These are phyloP conservation scores for Caenorhabditis tropicalis DNA, from an alignment of 1,140 invertebrate species.

Conservation along the genomic window DNA sequence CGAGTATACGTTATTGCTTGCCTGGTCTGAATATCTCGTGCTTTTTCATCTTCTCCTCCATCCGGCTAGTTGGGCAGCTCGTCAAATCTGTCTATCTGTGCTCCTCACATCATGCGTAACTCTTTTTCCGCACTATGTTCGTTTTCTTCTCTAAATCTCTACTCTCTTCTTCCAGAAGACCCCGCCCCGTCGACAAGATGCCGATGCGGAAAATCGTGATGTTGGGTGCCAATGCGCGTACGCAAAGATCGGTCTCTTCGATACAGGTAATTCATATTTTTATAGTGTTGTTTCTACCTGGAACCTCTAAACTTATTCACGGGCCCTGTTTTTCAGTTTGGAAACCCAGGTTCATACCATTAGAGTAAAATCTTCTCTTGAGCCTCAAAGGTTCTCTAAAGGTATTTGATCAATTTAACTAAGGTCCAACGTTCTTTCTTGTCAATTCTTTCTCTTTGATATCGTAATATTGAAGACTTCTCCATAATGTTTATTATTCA, in stretches of 20 bases:
- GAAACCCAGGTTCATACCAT: too few species aligned
- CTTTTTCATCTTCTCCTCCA: constrained; percentile 33
- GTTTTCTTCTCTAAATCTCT: constrained; percentile 23
- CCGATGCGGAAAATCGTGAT: constrained; percentile 51
- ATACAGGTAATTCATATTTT: constrained; percentile 49
- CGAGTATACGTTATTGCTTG: not conserved
- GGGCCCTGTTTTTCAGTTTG: too few species aligned
- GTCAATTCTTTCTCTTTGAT: too few species aligned
- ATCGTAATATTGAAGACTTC: too few species aligned
- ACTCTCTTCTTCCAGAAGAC: constrained; percentile 32
- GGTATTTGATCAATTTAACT: too few species aligned
- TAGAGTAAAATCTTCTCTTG: too few species aligned
- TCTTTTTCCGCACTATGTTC: not conserved
- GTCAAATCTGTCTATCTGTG: constrained; percentile 44
- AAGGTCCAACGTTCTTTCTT: too few species aligned
- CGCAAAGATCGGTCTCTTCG: constrained; percentile 51
- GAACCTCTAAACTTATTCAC: too few species aligned
- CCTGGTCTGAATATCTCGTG: constrained; percentile 24
- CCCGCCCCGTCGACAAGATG: constrained; percentile 40
- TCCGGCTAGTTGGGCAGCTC: constrained; percentile 9
- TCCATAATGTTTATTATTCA: too few species aligned
- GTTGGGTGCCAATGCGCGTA: constrained; percentile 51
- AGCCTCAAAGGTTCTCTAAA: too few species aligned
- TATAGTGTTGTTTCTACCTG: not conserved
- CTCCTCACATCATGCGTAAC: constrained; percentile 16